Percentiles rank a stretch among this genome's conserved stretches.
Conservation (phyloP, 2,888 invertebrate species). For the Ferdinandea cuprea region DNA sequence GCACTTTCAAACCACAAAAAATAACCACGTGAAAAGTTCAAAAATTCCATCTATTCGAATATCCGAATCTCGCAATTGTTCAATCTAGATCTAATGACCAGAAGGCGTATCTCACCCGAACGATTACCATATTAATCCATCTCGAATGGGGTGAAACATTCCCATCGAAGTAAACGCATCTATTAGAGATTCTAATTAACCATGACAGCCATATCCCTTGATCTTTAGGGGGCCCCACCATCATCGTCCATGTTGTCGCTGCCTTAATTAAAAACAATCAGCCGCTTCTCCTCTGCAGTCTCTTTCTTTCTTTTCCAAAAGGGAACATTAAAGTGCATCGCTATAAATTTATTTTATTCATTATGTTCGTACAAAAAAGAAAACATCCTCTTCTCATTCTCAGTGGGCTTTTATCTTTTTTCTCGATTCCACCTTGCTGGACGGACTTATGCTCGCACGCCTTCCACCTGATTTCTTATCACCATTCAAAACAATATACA, state of each 20-base stretch:
- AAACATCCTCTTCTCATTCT: constrained; percentile 49
- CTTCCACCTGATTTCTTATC: constrained; percentile 73
- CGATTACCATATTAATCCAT: constrained; percentile 62
- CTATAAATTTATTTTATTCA: constrained; percentile 72
- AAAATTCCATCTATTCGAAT: background rate
- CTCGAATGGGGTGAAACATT: constrained; percentile 10
- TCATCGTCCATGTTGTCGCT: constrained; percentile 29
- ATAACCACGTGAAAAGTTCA: background rate
- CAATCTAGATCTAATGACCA: constrained; percentile 59
- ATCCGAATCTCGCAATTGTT: constrained; percentile 43
- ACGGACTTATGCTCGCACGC: constrained; percentile 49
- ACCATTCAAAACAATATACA: constrained; percentile 62
- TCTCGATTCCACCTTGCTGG: constrained; percentile 10
- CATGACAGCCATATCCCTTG: constrained; percentile 66
- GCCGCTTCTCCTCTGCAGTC: background rate
- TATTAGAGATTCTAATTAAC: constrained; percentile 71
- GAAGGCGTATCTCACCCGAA: constrained; percentile 54
- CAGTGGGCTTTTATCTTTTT: constrained; percentile 21
- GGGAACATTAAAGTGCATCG: constrained; percentile 62
- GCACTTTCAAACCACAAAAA: background rate
- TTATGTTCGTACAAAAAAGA: constrained; percentile 56
- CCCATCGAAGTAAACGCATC: constrained; percentile 52
- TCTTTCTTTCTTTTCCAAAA: background rate
- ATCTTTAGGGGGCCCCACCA: constrained; percentile 33
- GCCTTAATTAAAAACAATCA: constrained; percentile 71